Evolutionary conservation across 2,113 vertebrate genomes (phyloP), one percentile per base, ranked within the genome.

Genomic region (Macroglossus sobrinus): DNA sequence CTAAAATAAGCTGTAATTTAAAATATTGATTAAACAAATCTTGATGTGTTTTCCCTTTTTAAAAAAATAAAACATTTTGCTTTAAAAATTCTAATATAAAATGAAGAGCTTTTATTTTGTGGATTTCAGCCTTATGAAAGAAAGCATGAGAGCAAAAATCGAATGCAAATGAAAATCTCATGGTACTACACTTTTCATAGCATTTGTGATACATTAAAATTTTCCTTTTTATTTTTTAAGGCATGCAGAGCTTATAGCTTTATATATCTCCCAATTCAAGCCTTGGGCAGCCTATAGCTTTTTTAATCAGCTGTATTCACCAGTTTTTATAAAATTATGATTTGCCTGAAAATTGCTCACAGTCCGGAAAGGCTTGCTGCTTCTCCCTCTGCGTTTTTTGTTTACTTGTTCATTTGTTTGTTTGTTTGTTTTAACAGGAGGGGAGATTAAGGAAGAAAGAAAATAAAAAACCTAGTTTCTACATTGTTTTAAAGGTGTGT

Each of bases 261-360:
- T 79, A 63, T 84, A 45, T 72, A 91, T 96, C 93, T 97, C 87
- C 69, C 74, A 76, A 89, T 96, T 95, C 88, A 82, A 91, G 69
- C 74, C 95, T 94, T 96, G 82, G 91, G 93, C 82, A 96, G 33
- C 84, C 80, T 90, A 63, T 84, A 93, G 89, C 53, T 96, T 97
- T 96, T 97, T 79, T 94, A 96, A 96, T 96, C 96, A 93, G 71
- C 47, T 50, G 33, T 74, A 89, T 86, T 97, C 53, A 78, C 68
- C 28, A 47, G 78, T 84, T 94, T 95, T 96, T 95, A 93, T 95
- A 94, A 97, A 95, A 95, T 95, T 89, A 50, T 16, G 94, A 89
- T 96, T 97, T 96, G 71, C 59, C 81, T 96, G 91, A 89, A 97
- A 97, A 96, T 96, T 97, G 88, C 94, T 96, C 85, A 85, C 10